Evolutionary conservation across 2,888 invertebrate genomes (phyloP).

Genomic region (Strigamia crassipes): DNA sequence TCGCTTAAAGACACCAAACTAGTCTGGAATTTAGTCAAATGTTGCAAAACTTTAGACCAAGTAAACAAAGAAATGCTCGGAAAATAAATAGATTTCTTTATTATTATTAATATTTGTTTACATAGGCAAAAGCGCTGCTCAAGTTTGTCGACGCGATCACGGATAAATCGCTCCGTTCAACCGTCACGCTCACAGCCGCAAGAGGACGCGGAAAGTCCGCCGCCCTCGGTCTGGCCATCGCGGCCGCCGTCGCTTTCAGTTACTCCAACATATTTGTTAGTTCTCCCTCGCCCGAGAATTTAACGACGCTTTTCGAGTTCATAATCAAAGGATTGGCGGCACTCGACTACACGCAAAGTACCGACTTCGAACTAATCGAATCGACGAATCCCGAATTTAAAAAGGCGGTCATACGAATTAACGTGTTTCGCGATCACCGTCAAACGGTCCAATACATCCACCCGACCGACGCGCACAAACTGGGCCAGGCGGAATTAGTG

Average conservation of each 20-base stretch:
- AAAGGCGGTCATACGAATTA: slow-evolving; percentile 91
- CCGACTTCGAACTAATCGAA: slow-evolving; percentile 88
- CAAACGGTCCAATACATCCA: slow-evolving; percentile 98
- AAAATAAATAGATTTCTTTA: neutral
- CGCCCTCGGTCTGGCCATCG: slow-evolving; percentile 88
- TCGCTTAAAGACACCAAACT: slow-evolving; percentile 89
- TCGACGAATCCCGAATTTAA: slow-evolving; percentile 96
- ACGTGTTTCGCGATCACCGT: slow-evolving; percentile 79
- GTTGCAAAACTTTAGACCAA: slow-evolving; percentile 92
- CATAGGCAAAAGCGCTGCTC: slow-evolving; percentile 79
- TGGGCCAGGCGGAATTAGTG: slow-evolving; percentile 91
- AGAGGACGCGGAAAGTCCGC: slow-evolving; percentile 98
- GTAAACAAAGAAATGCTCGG: slow-evolving; percentile 55
- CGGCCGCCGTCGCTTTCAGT: slow-evolving; percentile 65
- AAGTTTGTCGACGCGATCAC: slow-evolving; percentile 94
- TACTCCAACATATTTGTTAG: slow-evolving; percentile 96
- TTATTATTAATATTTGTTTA: neutral
- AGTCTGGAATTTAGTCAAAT: slow-evolving; percentile 82
- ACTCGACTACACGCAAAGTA: slow-evolving; percentile 68
- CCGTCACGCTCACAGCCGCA: slow-evolving; percentile 93
- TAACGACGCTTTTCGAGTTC: slow-evolving; percentile 96
- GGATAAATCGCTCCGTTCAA: slow-evolving; percentile 84
- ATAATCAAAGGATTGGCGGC: slow-evolving; percentile 93
- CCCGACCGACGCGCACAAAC: slow-evolving; percentile 83
- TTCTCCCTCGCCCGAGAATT: slow-evolving; percentile 96